These are phyloP conservation scores for Trichogramma dendrolimi DNA, from an alignment of 2,888 invertebrate genomes.

Conservation along the genomic window DNA sequence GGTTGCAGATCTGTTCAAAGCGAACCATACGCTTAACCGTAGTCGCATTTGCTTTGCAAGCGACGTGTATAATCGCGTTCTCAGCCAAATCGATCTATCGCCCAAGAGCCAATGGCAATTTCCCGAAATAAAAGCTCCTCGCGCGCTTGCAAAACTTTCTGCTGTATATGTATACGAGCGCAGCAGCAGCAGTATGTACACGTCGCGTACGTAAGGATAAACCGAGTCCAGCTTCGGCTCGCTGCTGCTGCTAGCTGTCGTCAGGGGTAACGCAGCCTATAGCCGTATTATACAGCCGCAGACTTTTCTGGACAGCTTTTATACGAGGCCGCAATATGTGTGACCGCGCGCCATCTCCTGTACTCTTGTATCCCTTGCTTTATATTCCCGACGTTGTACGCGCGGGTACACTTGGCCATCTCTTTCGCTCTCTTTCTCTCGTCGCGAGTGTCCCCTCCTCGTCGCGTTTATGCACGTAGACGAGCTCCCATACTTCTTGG, in stretches of 20 bases:
- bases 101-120: no score
- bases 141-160: no score
- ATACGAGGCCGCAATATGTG: constrained; percentile 43
- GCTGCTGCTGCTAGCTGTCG: constrained; percentile 18
- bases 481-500: neutral
- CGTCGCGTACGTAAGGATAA: no score
- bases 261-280: constrained; percentile 31
- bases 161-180: no score
- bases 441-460: neutral
- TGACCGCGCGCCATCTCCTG: constrained; percentile 39
- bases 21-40: no score
- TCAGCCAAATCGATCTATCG: no score
- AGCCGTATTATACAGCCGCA: constrained; percentile 31
- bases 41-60: no score
- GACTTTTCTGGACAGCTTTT: constrained; percentile 42
- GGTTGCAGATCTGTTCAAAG: no score
- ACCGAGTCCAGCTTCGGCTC: no score
- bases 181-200: no score
- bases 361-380: constrained; percentile 43
- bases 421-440: constrained; percentile 23
- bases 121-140: no score
- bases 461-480: neutral
- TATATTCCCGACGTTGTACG: constrained; percentile 44
- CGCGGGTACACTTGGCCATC: constrained; percentile 24
- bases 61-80: no score